These are phyloP conservation scores for Andrena bucephala DNA, from an alignment of 2,888 invertebrate species.

Conservation along the genomic window DNA sequence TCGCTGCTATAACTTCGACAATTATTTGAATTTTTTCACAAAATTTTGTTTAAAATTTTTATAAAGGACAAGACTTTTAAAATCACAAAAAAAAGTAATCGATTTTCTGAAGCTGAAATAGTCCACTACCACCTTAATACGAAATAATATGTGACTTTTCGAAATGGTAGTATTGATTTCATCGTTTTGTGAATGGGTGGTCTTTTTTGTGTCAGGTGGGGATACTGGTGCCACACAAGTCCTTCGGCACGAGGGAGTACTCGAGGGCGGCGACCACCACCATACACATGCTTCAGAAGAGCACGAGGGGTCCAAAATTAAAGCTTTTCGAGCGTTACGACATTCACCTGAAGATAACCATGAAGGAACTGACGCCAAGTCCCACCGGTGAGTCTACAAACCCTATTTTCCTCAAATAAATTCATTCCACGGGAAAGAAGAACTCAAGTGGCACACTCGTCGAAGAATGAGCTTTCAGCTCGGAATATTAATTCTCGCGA, in stretches of 20 bases:
- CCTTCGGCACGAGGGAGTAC: constrained; percentile 91
- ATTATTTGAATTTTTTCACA: too few relatives aligned
- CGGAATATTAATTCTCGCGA: neutral
- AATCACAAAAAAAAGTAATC: too few relatives aligned
- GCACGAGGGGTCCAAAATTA: constrained; percentile 86
- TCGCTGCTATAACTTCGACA: too few relatives aligned
- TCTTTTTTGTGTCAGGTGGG: constrained; percentile 86
- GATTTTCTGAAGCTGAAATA: too few relatives aligned
- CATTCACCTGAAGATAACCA: constrained; percentile 89
- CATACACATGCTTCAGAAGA: constrained; percentile 88
- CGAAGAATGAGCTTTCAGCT: neutral
- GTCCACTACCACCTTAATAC: neutral
- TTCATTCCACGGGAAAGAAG: neutral
- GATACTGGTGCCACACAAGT: constrained; percentile 91
- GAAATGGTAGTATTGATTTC: neutral
- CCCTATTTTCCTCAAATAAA: neutral
- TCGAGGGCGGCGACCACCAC: constrained; percentile 90
- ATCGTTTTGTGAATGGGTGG: neutral
- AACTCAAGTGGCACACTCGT: neutral
- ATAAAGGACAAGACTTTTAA: too few relatives aligned
- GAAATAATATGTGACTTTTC: neutral
- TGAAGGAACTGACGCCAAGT: constrained; percentile 91
- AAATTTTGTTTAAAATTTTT: too few relatives aligned
- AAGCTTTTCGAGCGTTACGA: constrained; percentile 90
- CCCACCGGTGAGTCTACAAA: constrained; percentile 89